phyloP scores from a whole-genome alignment of 2,797 vertebrate genomes.

The Orientallactaga sibirica region DNA sequence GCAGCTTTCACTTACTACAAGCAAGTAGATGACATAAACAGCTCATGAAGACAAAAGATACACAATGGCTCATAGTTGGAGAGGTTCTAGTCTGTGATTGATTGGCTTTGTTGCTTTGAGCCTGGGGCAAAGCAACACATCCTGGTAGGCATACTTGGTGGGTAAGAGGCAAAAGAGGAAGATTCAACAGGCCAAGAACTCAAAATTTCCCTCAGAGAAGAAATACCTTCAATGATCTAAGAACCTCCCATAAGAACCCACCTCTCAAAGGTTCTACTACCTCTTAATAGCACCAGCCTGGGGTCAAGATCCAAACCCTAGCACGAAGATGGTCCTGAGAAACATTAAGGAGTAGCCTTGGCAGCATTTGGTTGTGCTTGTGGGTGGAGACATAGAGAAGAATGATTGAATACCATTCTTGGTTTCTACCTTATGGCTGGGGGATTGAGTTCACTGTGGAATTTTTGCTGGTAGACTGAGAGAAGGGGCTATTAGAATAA shows the following conservation, averaged over 20 bases:
- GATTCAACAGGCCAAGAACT: background rate
- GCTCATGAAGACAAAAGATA: background rate
- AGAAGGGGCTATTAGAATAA: constrained; percentile 46
- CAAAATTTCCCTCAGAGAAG: background rate
- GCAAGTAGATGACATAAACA: background rate
- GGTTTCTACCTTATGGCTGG: background rate
- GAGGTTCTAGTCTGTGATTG: background rate
- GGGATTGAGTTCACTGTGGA: background rate
- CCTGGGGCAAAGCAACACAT: background rate
- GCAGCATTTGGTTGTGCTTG: background rate
- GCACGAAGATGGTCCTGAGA: background rate
- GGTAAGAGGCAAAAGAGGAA: background rate
- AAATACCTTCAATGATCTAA: too few relatives aligned
- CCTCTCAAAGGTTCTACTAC: background rate
- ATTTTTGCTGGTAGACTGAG: constrained; percentile 38
- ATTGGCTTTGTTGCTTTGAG: background rate
- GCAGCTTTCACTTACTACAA: background rate
- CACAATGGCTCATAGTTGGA: background rate
- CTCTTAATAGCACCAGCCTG: background rate
- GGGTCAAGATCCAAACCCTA: background rate
- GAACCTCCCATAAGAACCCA: background rate
- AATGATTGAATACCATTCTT: background rate
- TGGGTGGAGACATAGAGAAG: background rate
- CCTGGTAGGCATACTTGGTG: background rate
- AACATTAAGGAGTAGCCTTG: background rate